These are phyloP conservation scores for Drosophila nigromelanica DNA, from an alignment of 1,140 invertebrate species.

Conservation along the genomic window DNA sequence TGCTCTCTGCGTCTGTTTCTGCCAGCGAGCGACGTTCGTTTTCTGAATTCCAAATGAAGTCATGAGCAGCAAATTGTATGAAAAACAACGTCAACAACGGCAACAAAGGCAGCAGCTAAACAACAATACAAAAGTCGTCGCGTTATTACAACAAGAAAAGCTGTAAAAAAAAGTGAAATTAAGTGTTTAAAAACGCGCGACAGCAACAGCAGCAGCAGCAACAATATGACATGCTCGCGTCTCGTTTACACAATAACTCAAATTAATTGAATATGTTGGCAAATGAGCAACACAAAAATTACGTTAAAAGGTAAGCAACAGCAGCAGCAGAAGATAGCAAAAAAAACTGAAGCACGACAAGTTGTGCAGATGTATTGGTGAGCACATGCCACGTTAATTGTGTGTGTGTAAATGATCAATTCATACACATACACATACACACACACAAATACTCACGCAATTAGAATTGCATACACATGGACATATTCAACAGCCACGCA, in stretches of 20 bases:
- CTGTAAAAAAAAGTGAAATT: constrained; percentile 77
- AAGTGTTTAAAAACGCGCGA: constrained; percentile 65
- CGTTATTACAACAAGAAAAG: constrained; percentile 66
- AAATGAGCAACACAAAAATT: constrained; percentile 70
- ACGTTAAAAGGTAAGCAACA: constrained; percentile 70
- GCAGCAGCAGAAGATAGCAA: constrained; percentile 31
- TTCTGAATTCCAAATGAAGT: constrained; percentile 83
- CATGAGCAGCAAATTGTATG: constrained; percentile 69
- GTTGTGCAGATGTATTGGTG: constrained; percentile 4
- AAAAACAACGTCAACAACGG: constrained; percentile 47
- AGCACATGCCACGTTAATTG: background rate
- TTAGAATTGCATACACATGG: constrained; percentile 11
- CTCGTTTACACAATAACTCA: constrained; percentile 80
- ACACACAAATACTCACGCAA: background rate
- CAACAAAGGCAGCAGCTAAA: constrained; percentile 35
- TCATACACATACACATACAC: background rate
- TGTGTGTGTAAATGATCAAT: background rate
- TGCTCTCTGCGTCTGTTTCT: constrained; percentile 48
- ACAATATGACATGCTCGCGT: constrained; percentile 71
- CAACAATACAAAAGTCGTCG: constrained; percentile 65
- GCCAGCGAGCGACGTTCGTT: constrained; percentile 65
- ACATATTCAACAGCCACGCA: background rate
- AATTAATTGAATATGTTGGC: constrained; percentile 80
- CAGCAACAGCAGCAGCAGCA: constrained; percentile 38
- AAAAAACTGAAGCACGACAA: constrained; percentile 31